Percentiles rank a stretch among this genome's conserved stretches.
Evolutionary conservation across 2,113 vertebrate genomes (phyloP).

Genomic region (Zootoca vivipara): DNA sequence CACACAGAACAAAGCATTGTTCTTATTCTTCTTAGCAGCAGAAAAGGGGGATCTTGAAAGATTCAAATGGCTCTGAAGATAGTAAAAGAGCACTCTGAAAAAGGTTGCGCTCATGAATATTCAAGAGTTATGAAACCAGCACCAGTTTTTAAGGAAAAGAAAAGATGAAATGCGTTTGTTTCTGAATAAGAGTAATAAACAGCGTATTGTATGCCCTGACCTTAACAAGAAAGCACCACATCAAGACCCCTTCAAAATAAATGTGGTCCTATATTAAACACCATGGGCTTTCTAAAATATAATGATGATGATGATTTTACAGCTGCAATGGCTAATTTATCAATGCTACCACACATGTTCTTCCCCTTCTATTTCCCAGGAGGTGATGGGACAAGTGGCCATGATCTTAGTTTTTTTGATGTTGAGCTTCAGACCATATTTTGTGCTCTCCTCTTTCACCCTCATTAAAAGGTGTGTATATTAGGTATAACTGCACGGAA

Average conservation of each 20-base stretch:
- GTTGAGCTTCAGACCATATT: too few species aligned
- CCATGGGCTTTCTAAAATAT: background rate
- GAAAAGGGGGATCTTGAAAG: slow-evolving; percentile 37
- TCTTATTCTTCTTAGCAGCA: slow-evolving; percentile 65
- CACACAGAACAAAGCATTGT: slow-evolving; percentile 65
- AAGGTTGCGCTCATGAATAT: slow-evolving; percentile 53
- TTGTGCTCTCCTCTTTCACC: too few species aligned
- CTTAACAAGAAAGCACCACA: background rate
- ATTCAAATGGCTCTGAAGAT: slow-evolving; percentile 55
- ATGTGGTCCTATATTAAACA: background rate
- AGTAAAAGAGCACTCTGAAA: background rate
- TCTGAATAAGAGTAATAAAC: background rate
- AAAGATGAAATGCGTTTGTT: background rate
- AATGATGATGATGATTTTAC: background rate
- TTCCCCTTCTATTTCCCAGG: too few species aligned
- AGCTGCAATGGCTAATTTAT: background rate
- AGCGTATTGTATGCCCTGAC: background rate
- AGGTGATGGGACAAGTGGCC: too few species aligned
- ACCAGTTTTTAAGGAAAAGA: background rate
- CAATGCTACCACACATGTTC: background rate
- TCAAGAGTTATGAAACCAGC: background rate
- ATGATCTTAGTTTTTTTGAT: too few species aligned
- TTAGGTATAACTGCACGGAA: too few species aligned
- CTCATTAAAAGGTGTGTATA: too few species aligned
- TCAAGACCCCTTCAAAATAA: background rate